Base-by-base conservation (phyloP, 2,888 invertebrate genomes). In the Cataglyphis cursor region DNA sequence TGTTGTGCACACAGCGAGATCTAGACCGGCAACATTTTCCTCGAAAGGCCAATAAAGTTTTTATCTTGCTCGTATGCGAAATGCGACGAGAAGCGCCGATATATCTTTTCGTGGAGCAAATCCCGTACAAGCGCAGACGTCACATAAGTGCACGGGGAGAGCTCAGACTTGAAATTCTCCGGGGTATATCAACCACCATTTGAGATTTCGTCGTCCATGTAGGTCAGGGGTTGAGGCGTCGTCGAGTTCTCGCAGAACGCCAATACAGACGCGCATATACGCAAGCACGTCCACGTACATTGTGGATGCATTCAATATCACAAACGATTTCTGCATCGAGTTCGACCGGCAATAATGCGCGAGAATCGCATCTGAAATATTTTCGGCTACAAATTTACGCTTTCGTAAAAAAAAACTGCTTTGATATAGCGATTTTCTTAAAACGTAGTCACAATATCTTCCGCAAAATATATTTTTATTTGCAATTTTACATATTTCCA, bases 101-200 rank as follows among this genome's bases (percentile, higher is more conserved):
- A 68, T 80, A 35, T 21, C n/a, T 61, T 64, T 76, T 74, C 68
- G 70, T n/a, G 51, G 31, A 64, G 64, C 82, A 85, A 88, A 87
- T 85, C 87, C 76, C 51, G 57, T 35, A 74, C 59, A 61, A 82
- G 64, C 64, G 68, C 73, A 80, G 41, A 10, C 35, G 48, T 28
- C 64, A 35, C 38, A 44, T 76, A 64, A 81, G 61, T 73, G 65
- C 57, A 65, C 70, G 44, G 65, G 62, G 57, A 75, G 41, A 44
- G 41, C 41, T 44, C 12, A 44, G 81, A 76, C 51, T 59, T 73
- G 73, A 86, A 83, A 84, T 76, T 84, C 87, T 88, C 82, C 24
- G 61, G 84, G 86, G 82, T 84, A 65, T 85, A 84, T 81, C 86
- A 86, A 86, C 82, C 62, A 72, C 64, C 80, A 84, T 65, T 72